phyloP scores from a whole-genome alignment of 2,113 vertebrate species.

The Fregata magnificens region DNA sequence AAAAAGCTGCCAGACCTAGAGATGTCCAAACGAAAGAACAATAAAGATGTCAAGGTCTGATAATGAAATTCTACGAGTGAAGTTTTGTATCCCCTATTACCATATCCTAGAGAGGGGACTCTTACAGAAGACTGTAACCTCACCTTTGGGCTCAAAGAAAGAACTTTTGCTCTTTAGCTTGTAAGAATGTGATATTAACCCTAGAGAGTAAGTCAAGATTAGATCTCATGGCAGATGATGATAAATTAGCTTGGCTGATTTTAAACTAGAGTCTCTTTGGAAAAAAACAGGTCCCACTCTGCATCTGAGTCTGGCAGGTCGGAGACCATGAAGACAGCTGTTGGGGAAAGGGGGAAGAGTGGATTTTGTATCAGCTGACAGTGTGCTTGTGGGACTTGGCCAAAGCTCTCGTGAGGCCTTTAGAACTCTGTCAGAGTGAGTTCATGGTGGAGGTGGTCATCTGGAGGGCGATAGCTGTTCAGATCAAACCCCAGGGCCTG shows the following conservation, averaged over 20 bases:
- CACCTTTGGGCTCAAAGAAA: not conserved
- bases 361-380: not conserved
- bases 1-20: not conserved
- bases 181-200: not conserved
- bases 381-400: not conserved
- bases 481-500: not conserved
- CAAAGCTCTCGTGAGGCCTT: not conserved
- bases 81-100: not conserved
- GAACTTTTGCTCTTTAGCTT: not conserved
- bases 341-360: not conserved
- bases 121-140: not conserved
- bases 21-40: not conserved
- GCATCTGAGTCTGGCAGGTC: not conserved
- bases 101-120: not conserved
- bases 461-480: not conserved
- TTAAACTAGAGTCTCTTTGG: not conserved
- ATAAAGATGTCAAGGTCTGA: not conserved
- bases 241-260: slow-evolving; percentile 14
- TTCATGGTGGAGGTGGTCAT: not conserved
- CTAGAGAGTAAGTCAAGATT: not conserved
- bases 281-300: not conserved
- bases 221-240: not conserved
- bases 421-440: not conserved
- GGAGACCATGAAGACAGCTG: not conserved
- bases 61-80: not conserved